Conservation (phyloP, 2,113 vertebrate genomes). For the Sterrhoptilus dennistouni region DNA sequence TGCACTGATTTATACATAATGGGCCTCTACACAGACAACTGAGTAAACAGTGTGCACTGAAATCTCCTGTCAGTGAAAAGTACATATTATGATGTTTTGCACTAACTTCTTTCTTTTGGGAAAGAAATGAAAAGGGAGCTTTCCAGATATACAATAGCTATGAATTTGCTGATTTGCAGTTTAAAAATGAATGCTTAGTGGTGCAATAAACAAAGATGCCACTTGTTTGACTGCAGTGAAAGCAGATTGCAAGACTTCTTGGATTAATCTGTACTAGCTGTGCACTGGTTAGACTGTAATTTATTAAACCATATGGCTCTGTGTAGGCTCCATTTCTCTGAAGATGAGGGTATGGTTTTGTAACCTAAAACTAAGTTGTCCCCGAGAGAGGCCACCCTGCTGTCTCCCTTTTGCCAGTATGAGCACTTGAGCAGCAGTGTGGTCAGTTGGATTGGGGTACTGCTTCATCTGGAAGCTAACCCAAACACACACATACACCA, state of each 20-base stretch:
- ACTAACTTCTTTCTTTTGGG: not conserved
- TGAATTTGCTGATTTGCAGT: not conserved
- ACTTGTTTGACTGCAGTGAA: not conserved
- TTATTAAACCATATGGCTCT: not conserved
- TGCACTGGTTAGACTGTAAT: not conserved
- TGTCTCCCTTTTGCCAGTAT: not conserved
- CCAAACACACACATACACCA: not conserved
- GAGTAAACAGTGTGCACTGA: not conserved
- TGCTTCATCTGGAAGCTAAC: not conserved
- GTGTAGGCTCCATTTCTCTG: not conserved
- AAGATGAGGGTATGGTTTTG: not conserved
- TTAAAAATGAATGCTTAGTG: not conserved
- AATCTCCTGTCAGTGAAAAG: not conserved
- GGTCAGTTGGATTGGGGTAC: not conserved
- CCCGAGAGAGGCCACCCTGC: not conserved
- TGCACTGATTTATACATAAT: not conserved
- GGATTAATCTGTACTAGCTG: not conserved
- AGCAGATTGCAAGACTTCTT: not conserved
- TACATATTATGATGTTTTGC: not conserved
- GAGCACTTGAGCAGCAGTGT: not conserved
- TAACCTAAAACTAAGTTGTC: not conserved
- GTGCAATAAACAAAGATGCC: not conserved
- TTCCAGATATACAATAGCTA: not conserved
- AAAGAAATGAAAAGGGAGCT: not conserved
- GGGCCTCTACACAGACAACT: not conserved